These are phyloP conservation scores for Pithys albifrons DNA, from an alignment of 2,113 vertebrate genomes.

Conservation along the genomic window DNA sequence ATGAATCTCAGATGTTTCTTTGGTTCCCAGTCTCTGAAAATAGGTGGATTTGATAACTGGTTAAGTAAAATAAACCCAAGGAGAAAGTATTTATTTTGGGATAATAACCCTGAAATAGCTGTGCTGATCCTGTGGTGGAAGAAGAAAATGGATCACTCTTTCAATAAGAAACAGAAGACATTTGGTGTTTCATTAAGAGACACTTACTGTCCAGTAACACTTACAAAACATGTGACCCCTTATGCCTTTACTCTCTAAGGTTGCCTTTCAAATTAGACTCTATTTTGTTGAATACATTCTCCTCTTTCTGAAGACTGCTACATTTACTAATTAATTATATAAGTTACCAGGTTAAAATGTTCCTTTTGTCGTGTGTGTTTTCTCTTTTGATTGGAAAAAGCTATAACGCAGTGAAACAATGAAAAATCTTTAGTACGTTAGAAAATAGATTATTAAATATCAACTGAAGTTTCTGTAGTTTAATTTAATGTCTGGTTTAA, in stretches of 20 bases:
- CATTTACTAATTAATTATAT: background rate
- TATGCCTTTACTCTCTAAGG: background rate
- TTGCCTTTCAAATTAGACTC: background rate
- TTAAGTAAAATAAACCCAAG: background rate
- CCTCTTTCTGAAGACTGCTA: background rate
- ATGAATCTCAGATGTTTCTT: background rate
- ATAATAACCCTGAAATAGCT: background rate
- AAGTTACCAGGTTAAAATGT: background rate
- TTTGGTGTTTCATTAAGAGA: background rate
- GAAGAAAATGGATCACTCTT: background rate
- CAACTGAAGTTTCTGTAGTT: background rate
- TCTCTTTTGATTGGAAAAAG: background rate
- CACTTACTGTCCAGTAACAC: background rate
- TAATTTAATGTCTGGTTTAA: background rate
- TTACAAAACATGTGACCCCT: background rate
- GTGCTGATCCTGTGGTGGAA: background rate
- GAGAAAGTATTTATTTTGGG: background rate
- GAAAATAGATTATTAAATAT: background rate
- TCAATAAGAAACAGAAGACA: background rate
- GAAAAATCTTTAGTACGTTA: background rate
- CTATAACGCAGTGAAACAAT: background rate
- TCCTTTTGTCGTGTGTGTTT: background rate
- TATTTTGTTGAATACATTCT: background rate
- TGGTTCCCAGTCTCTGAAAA: background rate
- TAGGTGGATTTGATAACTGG: background rate